A percentile compares a stretch with the other conserved stretches of the same genome.
These are phyloP conservation scores for Aegithalos caudatus DNA, from an alignment of 2,113 vertebrate species.

Conservation along the genomic window DNA sequence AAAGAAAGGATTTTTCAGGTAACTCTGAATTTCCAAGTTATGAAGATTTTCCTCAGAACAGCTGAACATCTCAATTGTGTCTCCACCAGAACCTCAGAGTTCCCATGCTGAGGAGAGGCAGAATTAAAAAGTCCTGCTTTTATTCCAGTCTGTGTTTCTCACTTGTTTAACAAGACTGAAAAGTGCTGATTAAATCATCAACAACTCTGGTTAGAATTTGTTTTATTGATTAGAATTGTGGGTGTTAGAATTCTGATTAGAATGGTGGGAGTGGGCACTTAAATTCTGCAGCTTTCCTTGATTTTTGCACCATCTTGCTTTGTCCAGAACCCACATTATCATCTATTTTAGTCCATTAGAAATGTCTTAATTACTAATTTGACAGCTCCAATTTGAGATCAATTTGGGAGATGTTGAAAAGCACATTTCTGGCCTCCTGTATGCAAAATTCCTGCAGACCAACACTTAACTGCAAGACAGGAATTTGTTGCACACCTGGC, in stretches of 20 bases:
- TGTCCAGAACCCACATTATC: neutral
- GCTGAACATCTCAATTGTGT: neutral
- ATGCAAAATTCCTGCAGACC: neutral
- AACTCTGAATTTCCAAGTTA: neutral
- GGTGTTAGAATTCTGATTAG: neutral
- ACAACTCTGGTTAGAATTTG: neutral
- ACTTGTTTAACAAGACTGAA: neutral
- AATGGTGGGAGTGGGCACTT: neutral
- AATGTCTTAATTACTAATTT: neutral
- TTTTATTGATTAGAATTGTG: neutral
- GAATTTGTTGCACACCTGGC: neutral
- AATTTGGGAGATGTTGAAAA: neutral
- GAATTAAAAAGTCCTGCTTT: neutral
- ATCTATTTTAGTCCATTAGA: neutral
- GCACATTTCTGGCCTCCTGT: neutral
- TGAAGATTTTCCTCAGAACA: neutral
- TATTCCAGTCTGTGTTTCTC: neutral
- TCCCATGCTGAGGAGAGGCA: neutral
- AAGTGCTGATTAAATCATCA: neutral
- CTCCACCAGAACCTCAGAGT: neutral
- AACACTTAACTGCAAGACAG: neutral
- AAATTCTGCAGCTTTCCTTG: neutral
- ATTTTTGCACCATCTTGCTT: neutral
- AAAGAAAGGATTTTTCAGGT: slow-evolving; percentile 33
- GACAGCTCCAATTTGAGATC: neutral